These are phyloP conservation scores for Oplegnathus fasciatus DNA, from an alignment of 2,113 vertebrate genomes.

Conservation along the genomic window DNA sequence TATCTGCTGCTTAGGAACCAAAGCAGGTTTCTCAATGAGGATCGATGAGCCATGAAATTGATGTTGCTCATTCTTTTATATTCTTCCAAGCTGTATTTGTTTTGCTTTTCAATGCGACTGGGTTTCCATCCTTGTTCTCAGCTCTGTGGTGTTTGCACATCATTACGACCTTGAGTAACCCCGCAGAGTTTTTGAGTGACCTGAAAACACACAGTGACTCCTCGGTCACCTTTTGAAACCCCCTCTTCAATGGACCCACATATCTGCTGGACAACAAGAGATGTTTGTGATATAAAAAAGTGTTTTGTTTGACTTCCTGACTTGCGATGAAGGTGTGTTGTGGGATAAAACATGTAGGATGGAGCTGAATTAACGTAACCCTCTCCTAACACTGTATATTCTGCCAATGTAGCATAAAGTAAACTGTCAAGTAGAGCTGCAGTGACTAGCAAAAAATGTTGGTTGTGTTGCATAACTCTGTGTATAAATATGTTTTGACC, in stretches of 20 bases:
- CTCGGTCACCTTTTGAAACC: background rate
- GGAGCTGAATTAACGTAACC: background rate
- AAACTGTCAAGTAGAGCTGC: constrained; percentile 10
- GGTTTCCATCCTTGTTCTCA: background rate
- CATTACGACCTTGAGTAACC: constrained; percentile 24
- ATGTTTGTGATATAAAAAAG: background rate
- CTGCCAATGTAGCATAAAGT: constrained; percentile 5
- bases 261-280: background rate
- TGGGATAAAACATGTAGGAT: background rate
- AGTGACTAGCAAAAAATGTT: background rate
- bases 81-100: constrained; percentile 32
- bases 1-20: constrained; percentile 44
- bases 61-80: constrained; percentile 26
- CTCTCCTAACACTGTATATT: background rate
- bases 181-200: background rate
- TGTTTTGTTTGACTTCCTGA: background rate
- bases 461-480: background rate
- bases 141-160: constrained; percentile 6
- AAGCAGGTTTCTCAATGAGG: constrained; percentile 36
- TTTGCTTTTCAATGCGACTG: background rate
- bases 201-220: background rate
- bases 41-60: constrained; percentile 44
- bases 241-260: background rate
- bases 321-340: background rate
- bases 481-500: background rate